A percentile compares a stretch with the other conserved stretches of the same genome.
Evolutionary conservation across 1,140 invertebrate species (phyloP).

Genomic region (Caenorhabditis inopinata): DNA sequence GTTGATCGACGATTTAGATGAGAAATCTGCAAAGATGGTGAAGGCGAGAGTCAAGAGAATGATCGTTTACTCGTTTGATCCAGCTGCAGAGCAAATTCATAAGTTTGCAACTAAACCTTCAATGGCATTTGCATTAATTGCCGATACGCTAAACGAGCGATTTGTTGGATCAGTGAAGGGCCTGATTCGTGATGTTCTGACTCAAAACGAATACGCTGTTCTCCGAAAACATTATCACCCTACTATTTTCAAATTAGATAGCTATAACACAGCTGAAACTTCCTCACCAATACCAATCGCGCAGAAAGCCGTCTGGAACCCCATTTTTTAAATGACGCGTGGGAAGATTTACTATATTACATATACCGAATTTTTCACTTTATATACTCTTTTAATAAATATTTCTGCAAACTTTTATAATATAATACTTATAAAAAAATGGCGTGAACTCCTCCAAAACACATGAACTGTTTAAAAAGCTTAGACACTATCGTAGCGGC

Average conservation of each 20-base stretch:
- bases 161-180: conserved; percentile 15
- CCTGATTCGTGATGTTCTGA: conserved; percentile 13
- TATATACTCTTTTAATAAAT: too few species aligned
- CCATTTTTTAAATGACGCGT: too few species aligned
- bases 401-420: too few species aligned
- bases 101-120: not conserved
- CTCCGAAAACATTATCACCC: conserved; percentile 14
- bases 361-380: too few species aligned
- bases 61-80: conserved; percentile 17
- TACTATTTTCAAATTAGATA: not conserved
- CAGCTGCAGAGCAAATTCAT: conserved; percentile 4
- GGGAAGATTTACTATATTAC: too few species aligned
- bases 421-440: too few species aligned
- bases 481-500: too few species aligned
- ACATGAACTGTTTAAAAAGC: too few species aligned
- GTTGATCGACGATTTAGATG: not conserved
- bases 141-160: not conserved
- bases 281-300: too few species aligned
- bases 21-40: not conserved
- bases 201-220: not conserved
- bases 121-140: conserved; percentile 11
- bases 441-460: too few species aligned
- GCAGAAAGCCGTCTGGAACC: too few species aligned
- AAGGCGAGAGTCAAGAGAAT: conserved; percentile 2
- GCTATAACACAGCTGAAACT: not conserved